phyloP scores from a whole-genome alignment of 2,888 invertebrate genomes.

The Gymnoscelis rufifasciata region DNA sequence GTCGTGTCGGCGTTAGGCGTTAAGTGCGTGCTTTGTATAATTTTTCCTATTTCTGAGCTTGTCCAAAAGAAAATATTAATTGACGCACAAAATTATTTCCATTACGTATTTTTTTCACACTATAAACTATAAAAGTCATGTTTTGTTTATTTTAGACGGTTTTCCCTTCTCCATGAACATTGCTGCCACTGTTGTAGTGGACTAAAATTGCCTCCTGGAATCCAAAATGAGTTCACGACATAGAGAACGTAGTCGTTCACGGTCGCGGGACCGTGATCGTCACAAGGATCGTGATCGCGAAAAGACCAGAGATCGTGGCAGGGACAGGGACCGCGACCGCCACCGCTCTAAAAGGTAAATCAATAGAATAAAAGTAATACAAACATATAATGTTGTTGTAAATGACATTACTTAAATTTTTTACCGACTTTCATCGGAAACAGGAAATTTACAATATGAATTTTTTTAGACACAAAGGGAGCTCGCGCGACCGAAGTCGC shows the following conservation, averaged over 20 bases:
- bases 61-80: no score
- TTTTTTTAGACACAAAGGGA: constrained; percentile 53
- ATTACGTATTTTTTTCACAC: no score
- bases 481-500: constrained; percentile 35
- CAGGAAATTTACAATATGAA: neutral
- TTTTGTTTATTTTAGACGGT: no score
- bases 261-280: constrained; percentile 53
- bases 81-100: no score
- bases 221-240: constrained; percentile 75
- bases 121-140: no score
- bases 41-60: no score
- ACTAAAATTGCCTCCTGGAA: neutral
- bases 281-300: constrained; percentile 48
- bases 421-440: neutral
- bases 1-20: no score
- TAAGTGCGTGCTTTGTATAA: no score
- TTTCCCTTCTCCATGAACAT: neutral
- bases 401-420: no score
- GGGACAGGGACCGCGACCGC: constrained; percentile 55
- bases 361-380: no score
- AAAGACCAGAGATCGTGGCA: constrained; percentile 49
- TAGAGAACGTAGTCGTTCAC: constrained; percentile 61
- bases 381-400: no score
- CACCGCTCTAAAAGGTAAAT: constrained; percentile 72
- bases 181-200: neutral